These are phyloP conservation scores for Setipinna tenuifilis DNA, from an alignment of 2,797 vertebrate genomes.

Conservation along the genomic window DNA sequence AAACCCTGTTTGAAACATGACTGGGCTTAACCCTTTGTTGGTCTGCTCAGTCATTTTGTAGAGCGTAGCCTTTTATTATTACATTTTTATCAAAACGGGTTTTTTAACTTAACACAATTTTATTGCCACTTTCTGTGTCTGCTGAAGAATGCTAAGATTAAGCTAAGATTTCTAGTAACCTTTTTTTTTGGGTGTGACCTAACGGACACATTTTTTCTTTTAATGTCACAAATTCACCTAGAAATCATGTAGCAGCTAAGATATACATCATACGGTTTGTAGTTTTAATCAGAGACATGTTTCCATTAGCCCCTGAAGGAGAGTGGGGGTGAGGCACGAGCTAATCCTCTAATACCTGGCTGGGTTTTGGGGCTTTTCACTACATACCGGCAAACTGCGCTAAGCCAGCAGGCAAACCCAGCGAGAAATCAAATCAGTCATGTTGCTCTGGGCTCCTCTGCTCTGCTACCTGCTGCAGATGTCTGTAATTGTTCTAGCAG, in stretches of 20 bases:
- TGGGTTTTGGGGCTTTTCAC: background rate
- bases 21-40: background rate
- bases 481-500: background rate
- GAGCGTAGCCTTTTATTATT: no score
- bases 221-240: background rate
- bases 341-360: background rate
- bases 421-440: background rate
- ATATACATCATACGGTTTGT: background rate
- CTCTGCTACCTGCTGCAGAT: background rate
- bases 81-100: no score
- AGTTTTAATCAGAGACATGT: background rate
- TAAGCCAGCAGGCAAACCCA: background rate
- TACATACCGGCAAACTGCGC: background rate
- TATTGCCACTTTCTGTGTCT: no score
- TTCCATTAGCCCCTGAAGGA: background rate
- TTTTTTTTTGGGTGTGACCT: no score
- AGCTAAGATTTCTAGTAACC: no score
- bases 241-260: background rate
- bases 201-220: no score
- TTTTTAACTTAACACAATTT: no score
- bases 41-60: no score
- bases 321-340: background rate
- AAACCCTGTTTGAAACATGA: background rate
- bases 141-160: no score
- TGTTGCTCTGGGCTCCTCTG: background rate